A percentile compares a stretch with the other conserved stretches of the same genome.
phyloP scores from a whole-genome alignment of 2,888 invertebrate species.

The Cacoxenus indagator region DNA sequence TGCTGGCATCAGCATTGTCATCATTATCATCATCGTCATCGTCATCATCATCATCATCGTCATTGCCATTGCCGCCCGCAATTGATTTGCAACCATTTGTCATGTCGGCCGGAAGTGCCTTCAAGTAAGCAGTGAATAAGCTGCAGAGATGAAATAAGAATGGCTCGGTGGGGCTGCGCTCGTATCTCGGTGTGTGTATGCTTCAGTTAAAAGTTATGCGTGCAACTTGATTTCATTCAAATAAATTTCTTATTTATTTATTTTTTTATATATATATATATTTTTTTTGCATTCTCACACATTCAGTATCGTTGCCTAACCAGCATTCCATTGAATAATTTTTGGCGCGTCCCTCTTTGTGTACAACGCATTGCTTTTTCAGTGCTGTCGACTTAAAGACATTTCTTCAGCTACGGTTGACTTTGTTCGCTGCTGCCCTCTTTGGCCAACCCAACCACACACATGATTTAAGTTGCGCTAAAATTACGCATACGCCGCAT shows the following conservation, averaged over 20 bases:
- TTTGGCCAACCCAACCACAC: too few relatives aligned
- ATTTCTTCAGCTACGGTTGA: too few relatives aligned
- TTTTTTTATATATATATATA: too few relatives aligned
- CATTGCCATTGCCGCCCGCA: constrained; percentile 55
- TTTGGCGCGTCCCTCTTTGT: too few relatives aligned
- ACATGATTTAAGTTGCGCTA: background rate
- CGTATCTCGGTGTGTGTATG: constrained; percentile 30
- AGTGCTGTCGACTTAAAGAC: too few relatives aligned
- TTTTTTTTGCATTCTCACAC: too few relatives aligned
- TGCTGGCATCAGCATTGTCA: too few relatives aligned
- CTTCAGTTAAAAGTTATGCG: background rate
- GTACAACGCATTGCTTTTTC: too few relatives aligned
- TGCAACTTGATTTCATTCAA: background rate
- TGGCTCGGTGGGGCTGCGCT: background rate
- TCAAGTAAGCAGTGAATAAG: constrained; percentile 33
- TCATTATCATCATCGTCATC: background rate
- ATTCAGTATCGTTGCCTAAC: too few relatives aligned
- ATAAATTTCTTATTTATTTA: too few relatives aligned
- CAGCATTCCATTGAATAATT: too few relatives aligned
- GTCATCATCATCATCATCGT: constrained; percentile 48
- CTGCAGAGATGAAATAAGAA: background rate
- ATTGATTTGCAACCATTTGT: constrained; percentile 64
- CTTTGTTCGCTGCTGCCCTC: too few relatives aligned
- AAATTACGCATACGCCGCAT: background rate
- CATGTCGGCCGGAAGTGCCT: constrained; percentile 52